Conservation (phyloP, 2,113 vertebrate species). For the Prinia subflava region DNA sequence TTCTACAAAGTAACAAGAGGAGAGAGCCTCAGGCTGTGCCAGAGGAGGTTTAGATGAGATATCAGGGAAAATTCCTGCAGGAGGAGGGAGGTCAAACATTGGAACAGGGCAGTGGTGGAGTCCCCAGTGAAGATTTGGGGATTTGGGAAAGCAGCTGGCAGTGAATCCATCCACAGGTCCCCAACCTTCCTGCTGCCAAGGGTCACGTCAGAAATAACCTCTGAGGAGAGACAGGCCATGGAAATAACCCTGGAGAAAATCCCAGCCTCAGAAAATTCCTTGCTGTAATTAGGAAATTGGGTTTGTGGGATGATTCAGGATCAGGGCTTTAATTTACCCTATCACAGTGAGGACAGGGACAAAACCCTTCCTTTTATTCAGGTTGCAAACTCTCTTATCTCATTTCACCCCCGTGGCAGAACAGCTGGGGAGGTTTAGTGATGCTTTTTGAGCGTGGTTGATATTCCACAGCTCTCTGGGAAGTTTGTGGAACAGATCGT, state of each 20-base stretch:
- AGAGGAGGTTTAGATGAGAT: background rate
- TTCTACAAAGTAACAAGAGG: background rate
- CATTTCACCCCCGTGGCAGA: fast-evolving
- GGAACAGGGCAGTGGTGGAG: background rate
- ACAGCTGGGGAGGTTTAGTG: background rate
- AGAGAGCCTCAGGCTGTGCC: background rate
- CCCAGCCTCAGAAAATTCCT: background rate
- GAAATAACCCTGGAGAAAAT: background rate
- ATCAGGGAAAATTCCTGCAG: background rate
- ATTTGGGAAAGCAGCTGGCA: background rate
- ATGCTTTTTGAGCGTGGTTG: background rate
- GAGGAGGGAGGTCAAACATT: too few relatives aligned
- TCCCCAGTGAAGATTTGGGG: background rate
- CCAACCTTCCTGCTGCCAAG: background rate
- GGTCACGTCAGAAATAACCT: background rate
- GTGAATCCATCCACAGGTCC: background rate
- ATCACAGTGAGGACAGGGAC: background rate
- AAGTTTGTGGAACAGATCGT: background rate
- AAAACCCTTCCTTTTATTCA: background rate
- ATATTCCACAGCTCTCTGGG: background rate
- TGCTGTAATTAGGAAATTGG: background rate
- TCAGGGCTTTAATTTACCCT: background rate
- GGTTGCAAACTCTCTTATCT: background rate
- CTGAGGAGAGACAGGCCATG: background rate
- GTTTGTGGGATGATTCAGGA: slow-evolving; percentile 11